Percentiles rank a stretch among this genome's conserved stretches.
Evolutionary conservation across 2,113 vertebrate genomes (phyloP).

Genomic region (Dolichallabes microphthalmus): DNA sequence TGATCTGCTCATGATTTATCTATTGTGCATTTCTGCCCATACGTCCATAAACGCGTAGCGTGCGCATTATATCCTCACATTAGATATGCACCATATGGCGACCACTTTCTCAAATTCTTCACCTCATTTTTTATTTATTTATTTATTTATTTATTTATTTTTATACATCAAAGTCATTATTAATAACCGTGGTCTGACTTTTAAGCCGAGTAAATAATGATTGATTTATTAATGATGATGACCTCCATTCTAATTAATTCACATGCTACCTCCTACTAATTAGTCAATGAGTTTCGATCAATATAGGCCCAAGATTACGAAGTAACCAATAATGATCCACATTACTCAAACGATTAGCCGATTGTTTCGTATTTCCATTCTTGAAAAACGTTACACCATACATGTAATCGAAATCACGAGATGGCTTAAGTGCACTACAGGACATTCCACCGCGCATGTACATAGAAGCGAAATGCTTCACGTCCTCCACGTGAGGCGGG

Average conservation of each 20-base stretch:
- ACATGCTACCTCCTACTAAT: conserved; percentile 77
- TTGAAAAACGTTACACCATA: not conserved
- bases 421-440: not conserved
- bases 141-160: no score
- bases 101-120: conserved; percentile 57
- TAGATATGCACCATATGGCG: conserved; percentile 66
- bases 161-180: conserved; percentile 59
- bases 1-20: conserved; percentile 57
- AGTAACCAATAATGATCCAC: conserved; percentile 66
- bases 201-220: conserved; percentile 73
- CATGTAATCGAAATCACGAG: conserved; percentile 25
- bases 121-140: conserved; percentile 43
- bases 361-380: not conserved
- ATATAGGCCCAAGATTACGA: conserved; percentile 74
- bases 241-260: conserved; percentile 76
- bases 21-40: conserved; percentile 45
- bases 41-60: conserved; percentile 61
- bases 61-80: conserved; percentile 55
- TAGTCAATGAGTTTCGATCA: conserved; percentile 74
- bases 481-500: conserved; percentile 25
- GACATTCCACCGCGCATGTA: not conserved
- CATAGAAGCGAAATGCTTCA: conserved; percentile 24
- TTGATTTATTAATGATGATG: conserved; percentile 77
- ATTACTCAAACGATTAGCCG: conserved; percentile 57
- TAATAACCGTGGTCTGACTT: conserved; percentile 74